Base-by-base conservation (phyloP, 2,797 vertebrate species). In the Rhinophrynus dorsalis region DNA sequence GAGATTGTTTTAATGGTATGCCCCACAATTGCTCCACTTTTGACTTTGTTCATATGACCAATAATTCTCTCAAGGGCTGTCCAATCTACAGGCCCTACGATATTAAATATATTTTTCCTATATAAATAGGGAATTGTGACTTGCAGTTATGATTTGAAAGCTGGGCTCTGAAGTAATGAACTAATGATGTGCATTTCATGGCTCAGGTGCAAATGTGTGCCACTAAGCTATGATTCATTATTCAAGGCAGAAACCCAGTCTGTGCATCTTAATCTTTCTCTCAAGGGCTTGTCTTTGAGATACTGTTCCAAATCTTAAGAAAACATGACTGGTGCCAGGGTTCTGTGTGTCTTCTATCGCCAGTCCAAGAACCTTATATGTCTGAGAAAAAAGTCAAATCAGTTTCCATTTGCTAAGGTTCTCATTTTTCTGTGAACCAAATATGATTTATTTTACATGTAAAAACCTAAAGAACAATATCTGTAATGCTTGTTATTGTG, bases 201-300 rank as follows among this genome's bases (percentile, higher is more conserved):
- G 54, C 54, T 56, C 54, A 56, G 54, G 54, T 56, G 54, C 54
- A 56, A 12, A 32, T 35, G 21, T 37, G 17, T 56, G 18, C 4
- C 20, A 37, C 27, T 56, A 37, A 56, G 20, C 9, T 33, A 18
- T 56, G 54, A 56, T 35, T 37, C 54, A 56, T 56, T 56, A 56
- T 56, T 56, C 32, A 37, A 35, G 32, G 12, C 54, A 55, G n/a
- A 20, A 32, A 33, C 30, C 29, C 51, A 35, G 10, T 20, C 51
- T 35, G 30, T 21, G 54, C 20, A 18, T 37, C 18, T 8, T 35
- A 15, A 23, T 35, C 54, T 37, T 56, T 37, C 27, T 29, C 54
- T 37, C 54, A 56, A 23, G 52, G 32, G 54, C 10, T 23, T 23
- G 10, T 56, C 32, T 37, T 29, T 37, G 23, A 23, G 12, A 37